Base-by-base conservation (phyloP, 2,797 vertebrate species). In the Tamandua tetradactyla region DNA sequence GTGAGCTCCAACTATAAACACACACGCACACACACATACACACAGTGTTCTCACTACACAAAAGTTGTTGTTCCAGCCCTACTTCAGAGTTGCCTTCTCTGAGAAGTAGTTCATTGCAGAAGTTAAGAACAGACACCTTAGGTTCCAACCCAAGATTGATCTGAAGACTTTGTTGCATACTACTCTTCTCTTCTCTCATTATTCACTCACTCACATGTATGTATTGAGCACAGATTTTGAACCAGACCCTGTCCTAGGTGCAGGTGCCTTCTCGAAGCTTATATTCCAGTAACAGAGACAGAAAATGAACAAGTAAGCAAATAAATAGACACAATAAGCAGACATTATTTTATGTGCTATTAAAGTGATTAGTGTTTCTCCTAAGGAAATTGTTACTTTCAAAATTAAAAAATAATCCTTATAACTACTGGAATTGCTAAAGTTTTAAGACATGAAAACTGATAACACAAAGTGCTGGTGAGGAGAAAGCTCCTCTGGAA, bases 321-420 rank as follows among this genome's bases (percentile, higher is more conserved):
- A 52, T 30, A 76, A 57, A 81, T 0, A 69, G 49, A n/a, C 13
- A 61, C 23, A 59, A 11, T 9, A 59, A 32, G 37, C 47, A 59
- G 22, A 55, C 32, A 9, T 47, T 86, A 52, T 74, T 32, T 86
- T 68, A 42, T 37, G n/a, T 49, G 61, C 61, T 42, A 35, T 89
- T 37, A 74, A 69, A 85, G 44, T 59, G 37, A 44, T 37, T 5
- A 64, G 30, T 32, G 23, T 64, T 62, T 84, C 84, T 78, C 62
- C 69, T 30, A 61, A n/a, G 23, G 57, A 89, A 68, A 55, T 6
- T 30, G 3, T 22, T 49, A 42, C 14, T 88, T 88, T 44, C 32
- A 32, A 52, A 85, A 13, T 40, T 69, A 57, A 52, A 47, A 47
- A 95, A 57, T 32, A 93, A 87, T 68, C 61, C 62, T 49, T 22